phyloP scores from a whole-genome alignment of 30 jellyfish, hydroid and myxozoan species.

The Turritopsis dohrnii region DNA sequence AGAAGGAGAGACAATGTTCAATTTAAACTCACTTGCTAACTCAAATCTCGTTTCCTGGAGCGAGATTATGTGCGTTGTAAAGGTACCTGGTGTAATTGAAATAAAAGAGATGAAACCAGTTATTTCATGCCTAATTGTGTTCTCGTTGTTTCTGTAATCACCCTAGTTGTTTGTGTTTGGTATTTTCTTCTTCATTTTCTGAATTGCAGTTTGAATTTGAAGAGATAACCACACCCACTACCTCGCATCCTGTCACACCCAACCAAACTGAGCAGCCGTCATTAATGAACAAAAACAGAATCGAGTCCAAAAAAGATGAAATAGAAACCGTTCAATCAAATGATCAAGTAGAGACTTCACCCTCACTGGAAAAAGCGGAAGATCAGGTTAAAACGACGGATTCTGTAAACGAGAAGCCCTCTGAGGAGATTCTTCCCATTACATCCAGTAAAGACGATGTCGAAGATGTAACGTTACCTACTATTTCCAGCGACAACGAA shows the following conservation, averaged over 20 bases:
- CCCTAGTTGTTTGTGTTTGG: too few relatives aligned
- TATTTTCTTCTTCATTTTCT: background rate
- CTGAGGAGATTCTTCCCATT: background rate
- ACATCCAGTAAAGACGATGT: background rate
- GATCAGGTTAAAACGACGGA: background rate
- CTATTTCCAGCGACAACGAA: background rate
- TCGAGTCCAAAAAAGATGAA: background rate
- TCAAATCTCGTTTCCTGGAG: too few relatives aligned
- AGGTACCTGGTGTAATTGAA: too few relatives aligned
- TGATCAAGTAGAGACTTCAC: background rate
- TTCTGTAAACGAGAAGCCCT: background rate
- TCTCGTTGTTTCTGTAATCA: too few relatives aligned
- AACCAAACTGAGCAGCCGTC: background rate
- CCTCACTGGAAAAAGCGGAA: background rate
- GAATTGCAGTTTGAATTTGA: constrained; percentile 17
- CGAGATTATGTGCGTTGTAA: too few relatives aligned
- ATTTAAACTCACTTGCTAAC: background rate
- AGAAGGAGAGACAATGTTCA: background rate
- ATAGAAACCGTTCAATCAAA: background rate
- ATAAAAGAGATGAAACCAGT: too few relatives aligned
- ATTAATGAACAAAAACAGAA: background rate
- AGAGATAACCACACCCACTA: background rate
- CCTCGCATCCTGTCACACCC: background rate
- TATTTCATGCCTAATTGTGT: too few relatives aligned
- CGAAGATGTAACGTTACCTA: background rate